phyloP scores from a whole-genome alignment of 2,113 vertebrate species.

The Ceyx margarethae region DNA sequence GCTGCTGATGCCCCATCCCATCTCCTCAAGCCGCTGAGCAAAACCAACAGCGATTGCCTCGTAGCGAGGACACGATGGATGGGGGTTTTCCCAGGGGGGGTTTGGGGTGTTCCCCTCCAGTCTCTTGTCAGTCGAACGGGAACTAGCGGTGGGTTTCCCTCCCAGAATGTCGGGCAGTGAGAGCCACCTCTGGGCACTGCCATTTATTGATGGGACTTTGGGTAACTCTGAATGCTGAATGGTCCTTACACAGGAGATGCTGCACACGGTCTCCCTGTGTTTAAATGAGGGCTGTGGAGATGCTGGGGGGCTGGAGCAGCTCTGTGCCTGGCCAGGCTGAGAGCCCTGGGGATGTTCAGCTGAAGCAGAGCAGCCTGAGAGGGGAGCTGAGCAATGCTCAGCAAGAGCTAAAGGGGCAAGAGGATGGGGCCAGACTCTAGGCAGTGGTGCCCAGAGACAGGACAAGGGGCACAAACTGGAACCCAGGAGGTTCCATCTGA shows the following conservation, averaged over 20 bases:
- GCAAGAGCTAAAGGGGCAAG: no score
- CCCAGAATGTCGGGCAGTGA: background rate
- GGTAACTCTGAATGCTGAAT: background rate
- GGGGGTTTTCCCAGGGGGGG: background rate
- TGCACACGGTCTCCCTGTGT: accelerated
- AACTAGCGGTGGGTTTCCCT: background rate
- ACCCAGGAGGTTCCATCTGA: no score
- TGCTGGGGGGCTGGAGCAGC: no score
- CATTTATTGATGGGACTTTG: background rate
- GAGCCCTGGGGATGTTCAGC: no score
- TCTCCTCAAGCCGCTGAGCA: background rate
- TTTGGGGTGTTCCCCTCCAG: background rate
- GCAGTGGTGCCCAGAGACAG: no score
- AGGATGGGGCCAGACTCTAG: no score
- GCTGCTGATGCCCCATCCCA: background rate
- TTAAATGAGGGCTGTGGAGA: background rate
- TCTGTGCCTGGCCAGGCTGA: no score
- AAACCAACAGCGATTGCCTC: background rate
- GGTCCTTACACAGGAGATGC: background rate
- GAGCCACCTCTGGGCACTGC: background rate
- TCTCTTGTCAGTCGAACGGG: background rate
- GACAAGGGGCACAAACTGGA: no score
- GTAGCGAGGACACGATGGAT: no score
- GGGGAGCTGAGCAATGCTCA: no score
- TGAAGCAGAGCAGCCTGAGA: no score